Base-by-base conservation (phyloP, 2,797 vertebrate species). In the Poliocrania exsul region DNA sequence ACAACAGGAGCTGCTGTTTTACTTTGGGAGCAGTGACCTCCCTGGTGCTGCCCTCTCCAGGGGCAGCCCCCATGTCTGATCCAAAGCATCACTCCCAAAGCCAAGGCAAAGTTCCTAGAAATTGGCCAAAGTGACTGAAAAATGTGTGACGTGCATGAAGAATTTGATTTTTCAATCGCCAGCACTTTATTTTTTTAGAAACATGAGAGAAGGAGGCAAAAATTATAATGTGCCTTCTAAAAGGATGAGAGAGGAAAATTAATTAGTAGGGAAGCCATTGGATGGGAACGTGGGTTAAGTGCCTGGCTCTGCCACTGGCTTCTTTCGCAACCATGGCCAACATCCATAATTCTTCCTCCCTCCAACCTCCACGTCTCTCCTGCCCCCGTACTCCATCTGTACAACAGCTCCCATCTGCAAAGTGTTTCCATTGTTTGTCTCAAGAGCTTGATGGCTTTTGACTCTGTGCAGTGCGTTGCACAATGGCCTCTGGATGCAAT, bases 391-490 rank as follows among this genome's bases (percentile, higher is more conserved):
- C 47, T 2, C 72, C 92, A 81, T 88, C 95, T 92, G 82, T 70
- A 64, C 77, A 84, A 44, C 72, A 86, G 72, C 58, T 87, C 91
- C 86, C 88, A 91, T 91, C 94, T 90, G 90, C 10, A 49, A 93
- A 93, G 87, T 79, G 62, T 91, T 95, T 92, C 91, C 87, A 91
- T 91, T 92, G 87, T 92, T 95, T 96, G 95, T 96, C 94, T 94
- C 33, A 5, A 77, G 90, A 86, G 57, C 75, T 89, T 61, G 89
- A 89, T 92, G 91, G 72, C 91, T 92, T 91, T 82, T 85, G 88
- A 86, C 94, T 92, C 72, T 10, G 54, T 38, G 84, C 83, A 92
- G 79, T 2, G 1, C 4, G 4, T 95, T 95, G 95, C 96, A 93
- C 95, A 93, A 94, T 12, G 72, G 70, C 77, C 92, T 57, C 85